These are phyloP conservation scores for Antechinus flavipes DNA, from an alignment of 2,113 vertebrate species.

Conservation along the genomic window DNA sequence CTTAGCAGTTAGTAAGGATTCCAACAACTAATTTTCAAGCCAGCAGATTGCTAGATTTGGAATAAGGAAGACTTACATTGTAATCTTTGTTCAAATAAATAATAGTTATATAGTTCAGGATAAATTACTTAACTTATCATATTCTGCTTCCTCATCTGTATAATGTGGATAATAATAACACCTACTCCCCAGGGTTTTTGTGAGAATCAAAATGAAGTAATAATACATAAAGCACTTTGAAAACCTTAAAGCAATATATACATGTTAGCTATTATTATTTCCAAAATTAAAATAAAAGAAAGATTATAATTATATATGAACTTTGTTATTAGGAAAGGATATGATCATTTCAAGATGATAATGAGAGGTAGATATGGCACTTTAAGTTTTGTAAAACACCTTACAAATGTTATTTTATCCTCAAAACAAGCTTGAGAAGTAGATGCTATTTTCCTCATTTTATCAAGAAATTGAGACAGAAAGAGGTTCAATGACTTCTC, in stretches of 20 bases:
- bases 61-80: not conserved
- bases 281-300: slow-evolving; percentile 6
- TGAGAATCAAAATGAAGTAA: not conserved
- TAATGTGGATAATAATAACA: not conserved
- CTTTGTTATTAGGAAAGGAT: not conserved
- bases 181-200: not conserved
- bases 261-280: not conserved
- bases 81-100: not conserved
- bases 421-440: too few species aligned
- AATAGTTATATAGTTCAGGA: not conserved
- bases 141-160: not conserved
- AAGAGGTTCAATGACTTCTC: too few species aligned
- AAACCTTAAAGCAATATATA: not conserved
- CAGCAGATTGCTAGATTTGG: not conserved
- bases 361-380: not conserved
- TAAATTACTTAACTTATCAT: not conserved
- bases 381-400: too few species aligned
- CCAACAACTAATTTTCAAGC: not conserved
- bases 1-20: too few species aligned
- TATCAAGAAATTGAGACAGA: too few species aligned
- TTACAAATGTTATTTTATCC: too few species aligned
- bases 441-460: too few species aligned
- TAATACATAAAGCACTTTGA: not conserved
- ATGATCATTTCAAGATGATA: not conserved
- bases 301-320: slow-evolving; percentile 53